A percentile compares a stretch with the other conserved stretches of the same genome.
phyloP scores from a whole-genome alignment of 2,888 invertebrate species.

The Ommatoiulus sabulosus region DNA sequence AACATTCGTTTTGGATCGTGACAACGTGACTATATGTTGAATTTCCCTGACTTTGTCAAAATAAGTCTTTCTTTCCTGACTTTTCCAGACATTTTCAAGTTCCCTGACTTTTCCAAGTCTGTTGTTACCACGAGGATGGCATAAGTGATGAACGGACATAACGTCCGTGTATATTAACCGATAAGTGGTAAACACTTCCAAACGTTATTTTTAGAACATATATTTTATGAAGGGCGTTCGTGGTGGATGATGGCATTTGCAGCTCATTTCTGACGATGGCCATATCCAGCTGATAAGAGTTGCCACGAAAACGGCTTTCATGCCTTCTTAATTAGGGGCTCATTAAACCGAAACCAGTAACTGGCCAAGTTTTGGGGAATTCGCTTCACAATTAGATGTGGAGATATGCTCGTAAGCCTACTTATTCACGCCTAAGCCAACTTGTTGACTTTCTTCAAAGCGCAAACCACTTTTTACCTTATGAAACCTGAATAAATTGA shows the following conservation, averaged over 20 bases:
- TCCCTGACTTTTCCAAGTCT: no score
- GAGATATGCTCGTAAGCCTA: not conserved
- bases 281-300: not conserved
- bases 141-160: no score
- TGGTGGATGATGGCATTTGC: not conserved
- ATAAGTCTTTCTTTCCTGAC: no score
- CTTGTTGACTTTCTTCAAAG: not conserved
- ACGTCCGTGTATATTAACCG: not conserved
- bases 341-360: conserved; percentile 10
- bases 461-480: conserved; percentile 26
- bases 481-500: conserved; percentile 32
- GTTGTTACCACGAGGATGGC: no score
- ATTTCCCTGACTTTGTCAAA: no score
- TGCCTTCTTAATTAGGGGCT: not conserved
- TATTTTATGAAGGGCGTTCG: not conserved
- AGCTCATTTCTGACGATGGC: not conserved
- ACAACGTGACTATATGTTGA: no score
- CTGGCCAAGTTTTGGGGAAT: not conserved
- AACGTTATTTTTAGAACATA: not conserved
- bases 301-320: not conserved
- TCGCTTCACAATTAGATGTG: not conserved
- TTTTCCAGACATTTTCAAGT: no score
- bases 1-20: no score
- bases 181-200: not conserved
- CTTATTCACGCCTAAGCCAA: conserved; percentile 25